A percentile compares a stretch with the other conserved stretches of the same genome.
phyloP scores from a whole-genome alignment of 2,888 invertebrate genomes.

The Sicus ferrugineus region DNA sequence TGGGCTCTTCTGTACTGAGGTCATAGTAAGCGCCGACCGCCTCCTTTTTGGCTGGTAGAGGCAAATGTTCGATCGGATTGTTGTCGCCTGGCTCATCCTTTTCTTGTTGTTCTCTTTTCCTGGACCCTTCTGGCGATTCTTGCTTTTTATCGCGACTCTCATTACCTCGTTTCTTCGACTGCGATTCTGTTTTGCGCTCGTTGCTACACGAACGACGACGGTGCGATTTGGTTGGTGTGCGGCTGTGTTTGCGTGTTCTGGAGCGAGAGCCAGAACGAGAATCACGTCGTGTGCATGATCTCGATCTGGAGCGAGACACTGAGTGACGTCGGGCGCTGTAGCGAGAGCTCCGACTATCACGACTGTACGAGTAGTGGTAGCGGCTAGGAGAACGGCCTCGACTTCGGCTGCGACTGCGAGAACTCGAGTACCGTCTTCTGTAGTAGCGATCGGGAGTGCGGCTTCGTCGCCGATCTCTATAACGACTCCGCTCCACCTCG shows the following conservation, averaged over 20 bases:
- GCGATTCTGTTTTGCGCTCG: conserved; percentile 10
- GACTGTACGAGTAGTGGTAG: conserved; percentile 13
- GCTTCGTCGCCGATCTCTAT: conserved; percentile 41
- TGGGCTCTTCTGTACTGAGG: conserved; percentile 57
- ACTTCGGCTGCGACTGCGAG: conserved; percentile 38
- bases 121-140: conserved; percentile 5
- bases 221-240: conserved; percentile 15
- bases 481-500: conserved; percentile 41
- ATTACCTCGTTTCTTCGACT: conserved; percentile 23
- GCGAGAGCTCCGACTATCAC: conserved; percentile 36
- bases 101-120: background rate
- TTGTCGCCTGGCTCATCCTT: background rate
- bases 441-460: conserved; percentile 26
- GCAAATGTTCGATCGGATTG: conserved; percentile 37
- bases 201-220: conserved; percentile 12
- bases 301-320: conserved; percentile 36
- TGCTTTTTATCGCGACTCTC: conserved; percentile 5
- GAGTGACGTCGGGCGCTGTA: conserved; percentile 36
- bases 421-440: conserved; percentile 38
- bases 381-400: conserved; percentile 36
- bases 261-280: conserved; percentile 38
- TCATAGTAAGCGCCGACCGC: conserved; percentile 55
- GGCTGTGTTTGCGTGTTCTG: conserved; percentile 31
- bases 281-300: conserved; percentile 27
- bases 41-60: conserved; percentile 39